Conservation (phyloP, 1,140 invertebrate genomes). For the Zaprionus nigranus region DNA sequence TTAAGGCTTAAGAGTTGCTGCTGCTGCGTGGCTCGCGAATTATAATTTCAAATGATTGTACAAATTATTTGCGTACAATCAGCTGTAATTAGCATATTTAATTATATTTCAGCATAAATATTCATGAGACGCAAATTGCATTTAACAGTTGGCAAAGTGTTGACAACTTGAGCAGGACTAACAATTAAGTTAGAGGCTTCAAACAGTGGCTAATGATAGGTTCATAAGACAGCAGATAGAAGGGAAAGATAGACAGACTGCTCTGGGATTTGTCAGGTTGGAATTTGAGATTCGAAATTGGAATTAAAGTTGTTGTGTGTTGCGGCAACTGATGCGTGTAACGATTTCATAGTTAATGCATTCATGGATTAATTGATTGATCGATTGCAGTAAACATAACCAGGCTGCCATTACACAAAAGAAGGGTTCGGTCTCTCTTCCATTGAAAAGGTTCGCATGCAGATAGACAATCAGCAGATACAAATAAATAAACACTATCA, state of each 20-base stretch:
- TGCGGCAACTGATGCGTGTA: neutral
- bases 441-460: conserved; percentile 49
- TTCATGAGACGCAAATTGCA: conserved; percentile 76
- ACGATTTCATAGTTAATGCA: conserved; percentile 24
- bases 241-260: neutral
- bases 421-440: conserved; percentile 5
- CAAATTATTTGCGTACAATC: conserved; percentile 75
- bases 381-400: conserved; percentile 39
- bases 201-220: conserved; percentile 39
- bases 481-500: conserved; percentile 75
- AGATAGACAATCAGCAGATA: conserved; percentile 36
- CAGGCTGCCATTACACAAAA: conserved; percentile 21
- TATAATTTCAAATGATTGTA: conserved; percentile 81
- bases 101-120: conserved; percentile 77
- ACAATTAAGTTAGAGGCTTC: conserved; percentile 34
- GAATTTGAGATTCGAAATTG: neutral
- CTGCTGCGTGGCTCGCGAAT: conserved; percentile 44
- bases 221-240: conserved; percentile 16
- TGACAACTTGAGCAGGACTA: conserved; percentile 49
- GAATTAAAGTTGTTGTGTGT: neutral
- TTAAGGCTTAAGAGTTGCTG: conserved; percentile 18
- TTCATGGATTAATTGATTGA: conserved; percentile 49
- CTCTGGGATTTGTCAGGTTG: neutral
- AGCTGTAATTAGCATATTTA: conserved; percentile 82
- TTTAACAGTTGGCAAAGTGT: conserved; percentile 55